Conservation (phyloP, 2,888 invertebrate species). For the Drosophila mimica region DNA sequence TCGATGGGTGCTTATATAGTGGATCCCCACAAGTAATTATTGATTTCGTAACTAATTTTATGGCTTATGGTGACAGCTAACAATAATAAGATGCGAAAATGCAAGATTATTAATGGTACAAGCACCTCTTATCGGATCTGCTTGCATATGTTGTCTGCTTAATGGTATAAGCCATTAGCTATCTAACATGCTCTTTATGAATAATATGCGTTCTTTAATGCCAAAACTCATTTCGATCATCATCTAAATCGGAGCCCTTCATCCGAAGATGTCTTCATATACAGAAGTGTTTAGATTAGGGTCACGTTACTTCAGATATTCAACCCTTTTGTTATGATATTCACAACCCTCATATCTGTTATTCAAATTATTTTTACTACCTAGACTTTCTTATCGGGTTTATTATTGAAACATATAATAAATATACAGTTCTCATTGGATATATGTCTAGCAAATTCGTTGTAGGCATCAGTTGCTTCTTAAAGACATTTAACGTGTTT, state of each 20-base stretch:
- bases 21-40: background rate
- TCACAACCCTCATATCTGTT: background rate
- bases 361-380: background rate
- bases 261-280: background rate
- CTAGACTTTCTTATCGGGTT: background rate
- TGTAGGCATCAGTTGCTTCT: background rate
- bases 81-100: slow-evolving; percentile 2
- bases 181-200: background rate
- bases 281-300: background rate
- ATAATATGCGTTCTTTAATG: background rate
- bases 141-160: background rate
- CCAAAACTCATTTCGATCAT: background rate
- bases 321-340: background rate
- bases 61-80: background rate
- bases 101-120: slow-evolving; percentile 9
- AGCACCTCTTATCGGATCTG: background rate
- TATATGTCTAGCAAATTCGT: background rate
- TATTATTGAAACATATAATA: background rate
- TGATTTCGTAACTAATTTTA: slow-evolving; percentile 4
- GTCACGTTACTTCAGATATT: background rate
- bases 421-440: background rate
- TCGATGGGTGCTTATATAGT: slow-evolving; percentile 4
- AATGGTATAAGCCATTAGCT: slow-evolving; percentile 29
- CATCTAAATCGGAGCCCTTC: background rate
- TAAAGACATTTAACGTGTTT: background rate